Evolutionary conservation across 2,797 vertebrate genomes (phyloP), one percentile per base, ranked within the genome.

Genomic region (Phoxinus dragarum): DNA sequence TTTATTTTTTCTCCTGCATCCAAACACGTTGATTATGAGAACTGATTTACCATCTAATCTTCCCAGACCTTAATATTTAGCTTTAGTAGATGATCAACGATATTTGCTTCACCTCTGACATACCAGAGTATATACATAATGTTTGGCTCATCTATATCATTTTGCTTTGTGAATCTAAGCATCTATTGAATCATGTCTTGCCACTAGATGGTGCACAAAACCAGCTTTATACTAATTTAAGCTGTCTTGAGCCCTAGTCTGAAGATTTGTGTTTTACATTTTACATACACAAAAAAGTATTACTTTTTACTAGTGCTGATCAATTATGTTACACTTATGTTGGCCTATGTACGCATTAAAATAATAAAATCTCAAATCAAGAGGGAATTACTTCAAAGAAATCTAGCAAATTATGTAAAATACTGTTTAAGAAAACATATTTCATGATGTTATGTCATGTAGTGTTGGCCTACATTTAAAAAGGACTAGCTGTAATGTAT

Each of bases 151-250:
- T 16, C 27, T 6, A 14, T 14, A 64, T 31, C n/a, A n/a, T 5
- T 81, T 56, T 59, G 36, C 16, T 56, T 16, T 72, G 23, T 81
- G 47, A 23, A 34, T 16, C 8, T 21, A n/a, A 34, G 36, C 14
- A 27, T 89, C 31, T 34, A 17, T 69, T 40, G 54, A 27, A 44
- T 56, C 17, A 7, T 9, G 23, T 19, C 23, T 31, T 21, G 14
- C 52, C 86, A 80, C 82, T 86, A 86, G 88, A 86, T 88, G 88
- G 74, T 44, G 54, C 82, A 52, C 84, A 49, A 88, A 74, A 76
- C 85, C 74, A 86, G 5, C 16, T 38, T 61, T 86, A 47, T 17
- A 23, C 31, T 27, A 27, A 42, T 14, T 19, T 1, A 52, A n/a
- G 17, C 2, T 11, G 0, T 27, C 4, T 67, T 27, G 34, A 36